Evolutionary conservation across 1,140 invertebrate genomes (phyloP), one percentile per base, ranked within the genome.

Genomic region (Camponotus vicinus): DNA sequence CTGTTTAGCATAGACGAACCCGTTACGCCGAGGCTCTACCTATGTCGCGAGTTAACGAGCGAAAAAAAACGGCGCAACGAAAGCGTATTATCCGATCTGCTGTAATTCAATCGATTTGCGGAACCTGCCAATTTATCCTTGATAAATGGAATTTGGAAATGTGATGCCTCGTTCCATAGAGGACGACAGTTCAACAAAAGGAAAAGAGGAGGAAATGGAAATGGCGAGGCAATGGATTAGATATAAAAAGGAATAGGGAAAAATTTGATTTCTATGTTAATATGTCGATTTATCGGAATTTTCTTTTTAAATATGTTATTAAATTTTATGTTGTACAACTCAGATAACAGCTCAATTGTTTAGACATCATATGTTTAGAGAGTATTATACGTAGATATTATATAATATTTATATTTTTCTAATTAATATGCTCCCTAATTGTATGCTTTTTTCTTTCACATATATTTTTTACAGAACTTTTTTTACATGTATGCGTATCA

Each of bases 1-100:
- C 79, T 83, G 79, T 83, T 83, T 83, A 83, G 79, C 79, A 83
- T 83, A 83, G 79, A 83, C 79, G 69, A 73, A 18, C 32, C 55
- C 79, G 45, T 61, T 73, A 49, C 21, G 34, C 55, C 40, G 40
- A 21, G 40, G 37, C 27, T 6, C 37, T 69, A 49, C 66, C 37
- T 59, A 83, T 45, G 69, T 75, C 69, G 69, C 32, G n/a, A 32
- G 27, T 83, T 83, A 83, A 75, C 70, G 55, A 61, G 79, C 55
- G 37, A 61, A 83, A 82, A 82, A 73, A 61, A 45, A 27, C 40
- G 42, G 13, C 59, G 42, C 13, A 7, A 3, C 37, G 18, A 59
- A 59, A 40, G 40, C 3, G 52, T 18, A 79, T 79, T 79, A 69
- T 69, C 13, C 64, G 64, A 80, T 52, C 32, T 52, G 15, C n/a